phyloP scores from a whole-genome alignment of 1,140 invertebrate genomes.

The Pararge aegeria region DNA sequence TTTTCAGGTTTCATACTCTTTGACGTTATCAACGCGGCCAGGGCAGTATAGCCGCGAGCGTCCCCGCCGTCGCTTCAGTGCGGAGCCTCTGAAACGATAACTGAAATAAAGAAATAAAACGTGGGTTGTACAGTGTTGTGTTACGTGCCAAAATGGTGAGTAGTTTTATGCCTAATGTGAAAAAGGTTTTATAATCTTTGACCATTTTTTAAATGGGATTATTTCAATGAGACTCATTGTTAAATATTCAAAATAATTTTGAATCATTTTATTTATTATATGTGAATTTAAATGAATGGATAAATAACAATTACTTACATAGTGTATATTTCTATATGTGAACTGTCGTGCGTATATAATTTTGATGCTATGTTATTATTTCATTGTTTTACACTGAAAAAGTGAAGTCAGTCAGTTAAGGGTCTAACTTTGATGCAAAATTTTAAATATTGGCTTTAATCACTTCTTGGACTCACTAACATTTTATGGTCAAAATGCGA shows the following conservation, averaged over 20 bases:
- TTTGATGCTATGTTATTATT: no score
- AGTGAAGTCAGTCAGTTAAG: no score
- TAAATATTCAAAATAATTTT: neutral
- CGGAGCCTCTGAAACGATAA: neutral
- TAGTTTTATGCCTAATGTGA: conserved; percentile 1
- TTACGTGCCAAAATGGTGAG: conserved; percentile 22
- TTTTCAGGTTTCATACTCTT: conserved; percentile 19
- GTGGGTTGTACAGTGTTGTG: conserved; percentile 5
- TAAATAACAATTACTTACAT: no score
- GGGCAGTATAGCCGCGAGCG: conserved; percentile 20
- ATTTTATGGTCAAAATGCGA: no score
- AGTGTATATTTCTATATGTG: no score
- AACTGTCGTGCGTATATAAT: no score
- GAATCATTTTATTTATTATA: neutral
- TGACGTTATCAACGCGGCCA: conserved; percentile 23
- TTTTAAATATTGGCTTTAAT: no score
- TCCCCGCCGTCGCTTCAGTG: conserved; percentile 18
- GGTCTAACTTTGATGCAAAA: no score
- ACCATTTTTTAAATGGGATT: neutral
- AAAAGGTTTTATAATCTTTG: neutral
- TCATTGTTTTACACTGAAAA: no score
- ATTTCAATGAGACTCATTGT: neutral
- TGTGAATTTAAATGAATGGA: no score
- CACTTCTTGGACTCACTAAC: no score
- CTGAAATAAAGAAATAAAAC: neutral